Evolutionary conservation across 2,113 vertebrate genomes (phyloP), one percentile per base, ranked within the genome.

Genomic region (Leucopsar rothschildi): DNA sequence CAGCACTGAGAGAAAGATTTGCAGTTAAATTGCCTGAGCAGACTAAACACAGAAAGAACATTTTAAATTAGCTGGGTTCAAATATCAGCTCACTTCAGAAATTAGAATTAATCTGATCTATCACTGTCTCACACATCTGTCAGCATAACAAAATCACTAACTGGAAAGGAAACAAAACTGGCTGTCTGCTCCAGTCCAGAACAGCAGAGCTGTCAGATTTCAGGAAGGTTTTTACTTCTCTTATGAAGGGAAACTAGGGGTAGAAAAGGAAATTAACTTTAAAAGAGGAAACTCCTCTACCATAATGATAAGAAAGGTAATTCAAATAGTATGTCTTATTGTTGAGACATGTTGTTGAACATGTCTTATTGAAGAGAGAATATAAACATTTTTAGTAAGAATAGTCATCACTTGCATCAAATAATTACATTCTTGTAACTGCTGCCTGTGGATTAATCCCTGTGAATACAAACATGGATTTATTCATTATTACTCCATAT

Each of bases 71-170:
- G 72, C 24, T 82, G 64, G 29, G 73, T 84, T 83, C 80, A 93
- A 91, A 95, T 70, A 82, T 80, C 72, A 31, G 53, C 82, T 94
- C 49, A 78, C 31, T 63, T 85, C 82, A 93, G 52, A 96, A 95
- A 92, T 92, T 66, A 95, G 84, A 87, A 92, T 95, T 76, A 78
- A 83, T 92, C 90, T 93, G 75, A 83, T 91, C 79, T 91, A 91
- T 81, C 29, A 6, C 56, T 29, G 47, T 88, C 55, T 84, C 0
- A 0, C 50, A 84, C 0, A 9, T 79, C 76, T 90, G 53, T 77
- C 85, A 86, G 82, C 63, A 80, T 68, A 73, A 86, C 73, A 92
- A 90, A 95, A 86, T 64, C 78, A 69, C 37, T 91, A 84, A 59
- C 12, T 66, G 55, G 61, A 47, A 95, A 73, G 76, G 35, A 66